Evolutionary conservation across 2,888 invertebrate genomes (phyloP).

Genomic region (Trichopoda pennipes): DNA sequence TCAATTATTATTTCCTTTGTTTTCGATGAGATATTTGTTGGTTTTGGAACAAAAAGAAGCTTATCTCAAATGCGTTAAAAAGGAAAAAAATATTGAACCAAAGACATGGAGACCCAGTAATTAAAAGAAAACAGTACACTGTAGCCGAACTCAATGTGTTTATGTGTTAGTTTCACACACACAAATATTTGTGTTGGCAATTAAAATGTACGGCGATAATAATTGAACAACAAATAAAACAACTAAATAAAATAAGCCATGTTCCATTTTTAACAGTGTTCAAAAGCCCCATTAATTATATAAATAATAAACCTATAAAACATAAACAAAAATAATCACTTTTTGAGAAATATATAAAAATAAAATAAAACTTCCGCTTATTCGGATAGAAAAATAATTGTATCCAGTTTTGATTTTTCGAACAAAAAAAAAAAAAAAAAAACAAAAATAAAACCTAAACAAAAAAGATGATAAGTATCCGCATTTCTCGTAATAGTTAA

Average conservation of each 20-base stretch:
- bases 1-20: background rate
- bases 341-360: background rate
- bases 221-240: constrained; percentile 31
- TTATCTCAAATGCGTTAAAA: constrained; percentile 16
- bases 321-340: background rate
- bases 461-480: constrained; percentile 50
- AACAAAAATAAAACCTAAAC: constrained; percentile 28
- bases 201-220: constrained; percentile 45
- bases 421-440: too few species aligned
- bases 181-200: constrained; percentile 35
- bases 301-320: background rate
- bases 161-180: background rate
- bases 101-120: constrained; percentile 60
- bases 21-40: background rate
- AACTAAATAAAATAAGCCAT: constrained; percentile 52
- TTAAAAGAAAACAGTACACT: constrained; percentile 36
- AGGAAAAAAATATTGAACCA: constrained; percentile 38
- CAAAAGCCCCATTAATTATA: background rate
- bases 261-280: constrained; percentile 54
- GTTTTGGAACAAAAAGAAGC: too few species aligned
- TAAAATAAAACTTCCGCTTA: constrained; percentile 55
- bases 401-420: constrained; percentile 34
- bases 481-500: constrained; percentile 52
- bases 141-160: background rate
- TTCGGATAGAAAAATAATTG: background rate